Conservation (phyloP, 2,113 vertebrate genomes). For the Hemiprocne comata region DNA sequence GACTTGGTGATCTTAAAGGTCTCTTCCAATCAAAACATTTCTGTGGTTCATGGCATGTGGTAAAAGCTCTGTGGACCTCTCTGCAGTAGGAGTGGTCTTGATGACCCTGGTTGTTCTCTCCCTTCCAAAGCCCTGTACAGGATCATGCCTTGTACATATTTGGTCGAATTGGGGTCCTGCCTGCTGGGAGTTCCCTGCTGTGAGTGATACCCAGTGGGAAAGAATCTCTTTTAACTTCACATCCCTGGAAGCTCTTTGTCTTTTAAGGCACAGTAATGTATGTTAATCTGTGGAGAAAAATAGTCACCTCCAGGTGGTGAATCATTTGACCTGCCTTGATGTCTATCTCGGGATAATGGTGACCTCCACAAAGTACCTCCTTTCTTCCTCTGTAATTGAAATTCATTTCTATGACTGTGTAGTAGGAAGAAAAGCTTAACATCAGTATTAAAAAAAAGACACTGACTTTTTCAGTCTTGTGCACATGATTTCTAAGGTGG, state of each 20-base stretch:
- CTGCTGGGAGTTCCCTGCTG: not conserved
- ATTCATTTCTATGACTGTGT: not conserved
- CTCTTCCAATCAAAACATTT: too few relatives aligned
- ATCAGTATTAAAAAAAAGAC: not conserved
- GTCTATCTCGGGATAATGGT: not conserved
- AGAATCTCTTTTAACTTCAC: not conserved
- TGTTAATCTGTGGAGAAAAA: not conserved
- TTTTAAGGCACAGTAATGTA: rapidly evolving
- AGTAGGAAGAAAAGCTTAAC: not conserved
- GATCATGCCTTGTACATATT: not conserved
- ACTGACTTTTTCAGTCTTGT: not conserved
- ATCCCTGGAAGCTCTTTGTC: not conserved
- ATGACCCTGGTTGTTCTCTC: not conserved
- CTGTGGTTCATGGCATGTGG: rapidly evolving
- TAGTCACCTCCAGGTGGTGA: not conserved
- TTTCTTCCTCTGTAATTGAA: not conserved
- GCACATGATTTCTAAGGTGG: not conserved
- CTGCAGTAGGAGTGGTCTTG: not conserved
- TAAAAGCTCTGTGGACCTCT: not conserved
- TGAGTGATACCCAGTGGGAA: not conserved
- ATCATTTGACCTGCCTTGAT: not conserved
- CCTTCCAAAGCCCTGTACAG: not conserved
- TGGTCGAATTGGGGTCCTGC: not conserved
- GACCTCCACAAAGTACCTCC: not conserved
- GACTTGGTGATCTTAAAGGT: too few relatives aligned